Evolutionary conservation across 2,113 vertebrate genomes (phyloP).

Genomic region (Alethe diademata): DNA sequence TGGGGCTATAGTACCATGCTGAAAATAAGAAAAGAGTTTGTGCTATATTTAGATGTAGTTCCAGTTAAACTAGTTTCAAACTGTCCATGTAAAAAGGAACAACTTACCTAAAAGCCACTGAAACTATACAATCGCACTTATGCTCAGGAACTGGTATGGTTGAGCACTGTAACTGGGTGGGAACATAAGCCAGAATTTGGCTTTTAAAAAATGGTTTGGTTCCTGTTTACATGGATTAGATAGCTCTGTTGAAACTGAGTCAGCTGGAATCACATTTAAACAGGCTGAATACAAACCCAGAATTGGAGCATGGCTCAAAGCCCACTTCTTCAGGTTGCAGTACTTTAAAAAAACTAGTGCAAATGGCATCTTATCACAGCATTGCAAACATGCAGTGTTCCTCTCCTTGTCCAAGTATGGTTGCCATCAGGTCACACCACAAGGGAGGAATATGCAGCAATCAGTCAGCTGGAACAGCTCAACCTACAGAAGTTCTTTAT

Average conservation of each 20-base stretch:
- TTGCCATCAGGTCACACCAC: conserved; percentile 53
- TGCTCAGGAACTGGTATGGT: background rate
- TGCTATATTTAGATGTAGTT: conserved; percentile 43
- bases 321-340: conserved; percentile 74
- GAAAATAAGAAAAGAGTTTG: background rate
- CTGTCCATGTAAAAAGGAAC: conserved; percentile 13
- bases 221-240: background rate
- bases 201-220: background rate
- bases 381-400: conserved; percentile 70
- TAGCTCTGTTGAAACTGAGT: conserved; percentile 20
- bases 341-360: conserved; percentile 78
- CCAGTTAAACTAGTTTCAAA: conserved; percentile 42
- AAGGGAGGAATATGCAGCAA: conserved; percentile 65
- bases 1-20: conserved; percentile 47
- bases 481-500: conserved; percentile 57
- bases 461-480: conserved; percentile 57
- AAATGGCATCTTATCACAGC: conserved; percentile 78
- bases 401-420: conserved; percentile 59
- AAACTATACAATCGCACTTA: background rate
- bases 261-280: conserved; percentile 41
- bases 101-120: conserved; percentile 14
- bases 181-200: background rate
- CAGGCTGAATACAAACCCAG: conserved; percentile 16
- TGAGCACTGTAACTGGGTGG: background rate
- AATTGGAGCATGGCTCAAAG: conserved; percentile 42